Base-by-base conservation (phyloP, 2,113 vertebrate species). In the Ptilorrhoa leucosticta region DNA sequence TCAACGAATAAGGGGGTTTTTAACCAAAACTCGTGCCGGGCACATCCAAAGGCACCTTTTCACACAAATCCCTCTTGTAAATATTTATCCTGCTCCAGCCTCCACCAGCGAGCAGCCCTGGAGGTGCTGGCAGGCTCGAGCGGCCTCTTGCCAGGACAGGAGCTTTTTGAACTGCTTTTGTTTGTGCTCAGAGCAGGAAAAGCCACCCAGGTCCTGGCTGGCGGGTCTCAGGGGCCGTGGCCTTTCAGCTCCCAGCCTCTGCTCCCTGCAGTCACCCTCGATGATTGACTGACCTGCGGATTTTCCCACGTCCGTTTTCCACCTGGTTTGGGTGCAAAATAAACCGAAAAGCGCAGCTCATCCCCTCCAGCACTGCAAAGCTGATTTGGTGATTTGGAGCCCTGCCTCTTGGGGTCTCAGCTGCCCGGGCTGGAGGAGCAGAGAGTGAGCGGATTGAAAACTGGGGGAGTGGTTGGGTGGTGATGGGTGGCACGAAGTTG, bases 401-500 rank as follows among this genome's bases (percentile, higher is more conserved):
- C 16, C 48, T 53, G 27, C 1, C 24, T 57, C 23, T 4, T 8
- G 24, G 23, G 63, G 14, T 39, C 28, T 39, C 40, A 61, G 48
- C 31, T 57, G 19, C 1, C 39, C 30, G 54, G 61, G 44, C 50
- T 86, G 63, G 65, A 48, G 50, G 39, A 70, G 39, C 39, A 58
- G 61, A 20, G 71, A 8, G 9, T 6, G 26, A 51, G 24, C 3
- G 18, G 33, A 13, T 12, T 56, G 65, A 39, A 35, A 40, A 8
- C 28, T 40, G 33, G 11, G 37, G 33, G 23, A 70, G 60, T 15
- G 61, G 5, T 3, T 61, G 48, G 48, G 24, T 28, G 26, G 37
- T 24, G 54, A 23, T 21, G 9, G 18, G 64, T 13, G 77, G 18
- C 35, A 66, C 3, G 0, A 48, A 6, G 13, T 30, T n/a, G 1